Conservation (phyloP, 2,888 invertebrate genomes). For the Ochropleura leucogaster region DNA sequence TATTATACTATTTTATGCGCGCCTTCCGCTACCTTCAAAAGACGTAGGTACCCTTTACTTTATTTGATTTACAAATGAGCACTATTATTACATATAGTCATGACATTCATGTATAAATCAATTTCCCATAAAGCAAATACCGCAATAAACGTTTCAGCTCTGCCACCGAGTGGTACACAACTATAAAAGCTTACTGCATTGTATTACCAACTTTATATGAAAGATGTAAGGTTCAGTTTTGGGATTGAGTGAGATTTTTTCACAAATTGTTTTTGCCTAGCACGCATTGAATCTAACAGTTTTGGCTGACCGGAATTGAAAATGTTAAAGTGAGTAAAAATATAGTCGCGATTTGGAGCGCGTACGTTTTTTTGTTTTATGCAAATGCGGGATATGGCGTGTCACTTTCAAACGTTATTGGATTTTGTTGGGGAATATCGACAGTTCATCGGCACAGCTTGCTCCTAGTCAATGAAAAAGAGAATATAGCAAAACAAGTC, state of each 20-base stretch:
- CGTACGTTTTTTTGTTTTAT: constrained; percentile 57
- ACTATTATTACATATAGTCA: constrained; percentile 36
- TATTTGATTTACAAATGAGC: constrained; percentile 21
- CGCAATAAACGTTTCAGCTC: constrained; percentile 28
- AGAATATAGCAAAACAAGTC: not conserved
- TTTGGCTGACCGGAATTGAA: constrained; percentile 52
- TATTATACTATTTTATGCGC: constrained; percentile 10
- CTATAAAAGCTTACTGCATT: constrained; percentile 26
- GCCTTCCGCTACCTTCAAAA: constrained; percentile 13
- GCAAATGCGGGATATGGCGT: constrained; percentile 46
- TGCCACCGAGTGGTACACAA: constrained; percentile 39
- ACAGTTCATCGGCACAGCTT: constrained; percentile 35
- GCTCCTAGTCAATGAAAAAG: not conserved
- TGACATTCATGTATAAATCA: constrained; percentile 53
- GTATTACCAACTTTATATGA: constrained; percentile 6
- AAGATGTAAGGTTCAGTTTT: constrained; percentile 1
- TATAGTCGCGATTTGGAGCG: constrained; percentile 40
- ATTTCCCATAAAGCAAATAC: constrained; percentile 44
- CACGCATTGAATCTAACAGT: constrained; percentile 34
- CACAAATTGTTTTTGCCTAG: constrained; percentile 34
- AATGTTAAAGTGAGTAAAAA: constrained; percentile 61
- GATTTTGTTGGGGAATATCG: constrained; percentile 41
- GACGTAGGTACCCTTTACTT: constrained; percentile 11
- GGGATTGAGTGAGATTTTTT: constrained; percentile 17
- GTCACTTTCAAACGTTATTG: constrained; percentile 63